phyloP scores from a whole-genome alignment of 2,888 invertebrate species.

The Myathropa florea region DNA sequence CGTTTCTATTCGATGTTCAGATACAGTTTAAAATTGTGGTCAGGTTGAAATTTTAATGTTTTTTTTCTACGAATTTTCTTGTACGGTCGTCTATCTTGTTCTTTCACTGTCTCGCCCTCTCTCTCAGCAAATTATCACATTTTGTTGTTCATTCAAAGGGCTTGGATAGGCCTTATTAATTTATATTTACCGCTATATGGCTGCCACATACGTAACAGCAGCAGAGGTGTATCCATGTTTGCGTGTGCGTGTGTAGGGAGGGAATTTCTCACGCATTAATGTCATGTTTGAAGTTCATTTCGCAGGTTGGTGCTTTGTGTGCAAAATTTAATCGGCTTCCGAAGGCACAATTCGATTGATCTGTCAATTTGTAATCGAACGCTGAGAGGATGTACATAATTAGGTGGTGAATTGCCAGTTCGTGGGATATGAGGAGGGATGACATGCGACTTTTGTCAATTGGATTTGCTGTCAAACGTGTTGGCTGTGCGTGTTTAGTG shows the following conservation, averaged over 20 bases:
- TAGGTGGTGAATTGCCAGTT: not conserved
- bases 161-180: not conserved
- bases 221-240: not conserved
- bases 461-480: no score
- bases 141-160: no score
- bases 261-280: conserved; percentile 36
- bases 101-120: not conserved
- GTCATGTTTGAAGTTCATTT: not conserved
- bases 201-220: not conserved
- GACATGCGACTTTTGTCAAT: no score
- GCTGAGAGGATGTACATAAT: not conserved
- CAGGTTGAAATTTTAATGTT: no score
- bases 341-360: conserved; percentile 7
- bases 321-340: conserved; percentile 23
- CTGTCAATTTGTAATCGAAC: not conserved
- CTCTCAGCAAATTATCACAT: not conserved
- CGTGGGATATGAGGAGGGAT: no score
- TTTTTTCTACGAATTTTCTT: no score
- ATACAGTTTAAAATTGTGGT: no score
- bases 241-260: not conserved
- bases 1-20: no score
- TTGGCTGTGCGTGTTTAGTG: no score
- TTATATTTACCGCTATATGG: conserved; percentile 1
- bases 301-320: not conserved
- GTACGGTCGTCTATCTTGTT: no score